These are phyloP conservation scores for Palythoa caribaeorum DNA, from an alignment of 92 coral and sea anemone genomes.

Conservation along the genomic window DNA sequence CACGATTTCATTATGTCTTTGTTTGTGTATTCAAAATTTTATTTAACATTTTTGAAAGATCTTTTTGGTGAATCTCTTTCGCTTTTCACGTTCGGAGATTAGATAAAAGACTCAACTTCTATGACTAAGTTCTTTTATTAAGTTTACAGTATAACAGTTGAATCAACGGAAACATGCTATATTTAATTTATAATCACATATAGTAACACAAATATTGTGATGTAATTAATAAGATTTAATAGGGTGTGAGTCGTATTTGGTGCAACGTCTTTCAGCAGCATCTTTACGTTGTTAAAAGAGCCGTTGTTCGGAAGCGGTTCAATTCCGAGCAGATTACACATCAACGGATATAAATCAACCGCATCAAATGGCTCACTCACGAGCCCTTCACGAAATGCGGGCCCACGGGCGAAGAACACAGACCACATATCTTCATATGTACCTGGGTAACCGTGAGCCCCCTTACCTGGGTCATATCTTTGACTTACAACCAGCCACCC, in stretches of 20 bases:
- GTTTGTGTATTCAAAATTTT: no score
- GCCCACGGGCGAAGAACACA: slow-evolving; percentile 72
- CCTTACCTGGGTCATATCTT: slow-evolving; percentile 61
- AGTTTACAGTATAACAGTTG: no score
- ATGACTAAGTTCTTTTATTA: no score
- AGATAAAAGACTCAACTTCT: no score
- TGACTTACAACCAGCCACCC: slow-evolving; percentile 24
- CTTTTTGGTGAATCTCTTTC: no score
- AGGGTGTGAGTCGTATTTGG: background rate
- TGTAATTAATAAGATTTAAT: background rate
- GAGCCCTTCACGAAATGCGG: slow-evolving; percentile 67
- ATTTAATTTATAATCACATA: background rate
- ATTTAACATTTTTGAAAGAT: no score
- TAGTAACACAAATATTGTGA: background rate
- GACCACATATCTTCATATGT: slow-evolving; percentile 41
- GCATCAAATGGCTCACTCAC: slow-evolving; percentile 39
- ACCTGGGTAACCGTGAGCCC: slow-evolving; percentile 69
- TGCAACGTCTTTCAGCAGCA: slow-evolving; percentile 41
- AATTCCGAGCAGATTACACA: slow-evolving; percentile 72
- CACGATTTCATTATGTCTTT: no score
- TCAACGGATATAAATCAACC: slow-evolving; percentile 72
- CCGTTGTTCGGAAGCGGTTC: slow-evolving; percentile 73
- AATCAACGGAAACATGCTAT: background rate
- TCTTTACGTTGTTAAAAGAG: slow-evolving; percentile 60
- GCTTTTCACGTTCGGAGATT: no score